Evolutionary conservation across 2,113 vertebrate species (phyloP), one percentile per base, ranked within the genome.

Genomic region (Planiliza haematocheilus): DNA sequence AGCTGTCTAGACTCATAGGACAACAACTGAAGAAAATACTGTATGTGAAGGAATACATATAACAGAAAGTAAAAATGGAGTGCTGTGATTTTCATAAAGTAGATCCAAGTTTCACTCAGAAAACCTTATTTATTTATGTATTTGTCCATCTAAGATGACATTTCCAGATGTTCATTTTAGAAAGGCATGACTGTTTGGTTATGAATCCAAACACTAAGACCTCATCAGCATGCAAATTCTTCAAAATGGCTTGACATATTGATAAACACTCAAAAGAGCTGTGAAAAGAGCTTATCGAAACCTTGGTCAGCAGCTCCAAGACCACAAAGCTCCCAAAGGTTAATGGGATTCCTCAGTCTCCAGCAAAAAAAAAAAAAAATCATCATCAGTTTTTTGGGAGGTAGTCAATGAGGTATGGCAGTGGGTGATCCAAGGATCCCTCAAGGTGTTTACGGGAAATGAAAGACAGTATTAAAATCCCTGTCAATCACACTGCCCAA

Each of bases 271-370:
- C 61, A 18, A 52, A 69, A 69, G 56, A 51, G 49, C 45, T 21
- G 45, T 55, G 52, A 71, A 58, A 50, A 48, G 65, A 70, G 67
- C 59, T 85, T 74, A 85, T 83, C 62, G 59, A 21, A 53, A 17
- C 14, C 48, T 50, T 20, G 38, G 74, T 55, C 16, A 14, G 69
- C 60, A 21, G 57, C 42, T 8, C 10, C 12, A 41, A 56, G 45
- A 55, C 52, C 52, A 48, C 77, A 87, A 81, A 83, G 80, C 39
- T 55, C 51, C 17, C 12, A 87, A 89, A 89, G 82, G 87, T 87
- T 87, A 89, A 87, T 83, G 65, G 16, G 55, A 87, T 85, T 79
- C 87, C 43, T 64, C 41, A 30, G 4, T 20, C 34, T 60, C 10
- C 9, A 36, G n/a, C n/a, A n/a, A n/a, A n/a, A n/a, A n/a, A 59